A percentile compares a stretch with the other conserved stretches of the same genome.
phyloP scores from a whole-genome alignment of 2,888 invertebrate genomes.

The Drosophila helvetica region DNA sequence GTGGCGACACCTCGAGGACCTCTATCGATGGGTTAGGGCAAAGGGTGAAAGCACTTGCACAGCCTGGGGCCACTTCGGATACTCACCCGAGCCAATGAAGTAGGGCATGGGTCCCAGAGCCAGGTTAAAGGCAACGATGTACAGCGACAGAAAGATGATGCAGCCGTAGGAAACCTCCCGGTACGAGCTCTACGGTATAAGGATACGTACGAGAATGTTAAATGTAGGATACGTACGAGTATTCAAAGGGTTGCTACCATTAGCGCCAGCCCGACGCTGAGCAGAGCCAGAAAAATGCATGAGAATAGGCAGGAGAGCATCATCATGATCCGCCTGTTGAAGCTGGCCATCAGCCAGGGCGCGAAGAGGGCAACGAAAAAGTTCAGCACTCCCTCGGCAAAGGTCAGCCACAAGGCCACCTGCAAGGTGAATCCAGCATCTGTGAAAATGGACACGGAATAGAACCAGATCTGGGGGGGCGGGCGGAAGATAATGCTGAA shows the following conservation, averaged over 20 bases:
- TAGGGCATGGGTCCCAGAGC: slow-evolving; percentile 93
- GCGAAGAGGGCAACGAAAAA: slow-evolving; percentile 87
- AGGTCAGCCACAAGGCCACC: slow-evolving; percentile 88
- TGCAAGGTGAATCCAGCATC: slow-evolving; percentile 87
- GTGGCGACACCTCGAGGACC: slow-evolving; percentile 90
- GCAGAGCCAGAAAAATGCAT: slow-evolving; percentile 85
- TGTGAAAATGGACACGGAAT: slow-evolving; percentile 90
- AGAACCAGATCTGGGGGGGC: slow-evolving; percentile 87
- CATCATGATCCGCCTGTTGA: slow-evolving; percentile 87
- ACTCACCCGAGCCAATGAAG: slow-evolving; percentile 89
- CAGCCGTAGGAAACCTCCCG: slow-evolving; percentile 79
- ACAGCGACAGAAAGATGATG: slow-evolving; percentile 88
- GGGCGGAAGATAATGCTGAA: background rate
- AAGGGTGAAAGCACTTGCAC: background rate
- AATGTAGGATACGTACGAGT: too few relatives aligned
- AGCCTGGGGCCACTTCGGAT: background rate
- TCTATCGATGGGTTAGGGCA: slow-evolving; percentile 84
- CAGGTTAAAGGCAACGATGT: slow-evolving; percentile 91
- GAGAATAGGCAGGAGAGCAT: slow-evolving; percentile 86
- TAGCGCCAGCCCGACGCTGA: slow-evolving; percentile 86
- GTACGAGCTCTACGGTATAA: background rate
- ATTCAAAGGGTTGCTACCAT: slow-evolving; percentile 85
- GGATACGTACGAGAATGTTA: background rate
- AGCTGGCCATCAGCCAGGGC: slow-evolving; percentile 87
- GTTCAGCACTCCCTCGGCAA: slow-evolving; percentile 89